Conservation (phyloP, 2,113 vertebrate genomes). For the Sorex araneus region DNA sequence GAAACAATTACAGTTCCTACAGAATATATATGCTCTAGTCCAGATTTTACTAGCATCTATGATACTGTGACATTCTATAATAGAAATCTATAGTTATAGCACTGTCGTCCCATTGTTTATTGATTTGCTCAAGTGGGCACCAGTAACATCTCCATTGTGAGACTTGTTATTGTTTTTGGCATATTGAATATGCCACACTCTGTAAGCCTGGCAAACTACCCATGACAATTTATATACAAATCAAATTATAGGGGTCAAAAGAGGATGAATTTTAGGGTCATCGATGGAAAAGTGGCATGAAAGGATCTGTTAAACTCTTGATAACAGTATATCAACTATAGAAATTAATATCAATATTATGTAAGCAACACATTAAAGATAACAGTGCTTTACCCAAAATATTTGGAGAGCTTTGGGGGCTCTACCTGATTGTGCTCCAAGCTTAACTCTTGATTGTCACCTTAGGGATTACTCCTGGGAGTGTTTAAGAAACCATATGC, state of each 20-base stretch:
- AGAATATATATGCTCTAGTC: background rate
- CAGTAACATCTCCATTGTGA: too few relatives aligned
- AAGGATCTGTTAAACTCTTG: background rate
- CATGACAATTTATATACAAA: too few relatives aligned
- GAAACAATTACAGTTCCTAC: conserved; percentile 1
- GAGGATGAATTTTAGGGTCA: background rate
- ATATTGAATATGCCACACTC: too few relatives aligned
- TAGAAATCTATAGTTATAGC: conserved; percentile 38
- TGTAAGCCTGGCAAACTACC: too few relatives aligned
- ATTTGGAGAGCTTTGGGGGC: background rate
- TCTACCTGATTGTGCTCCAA: too few relatives aligned
- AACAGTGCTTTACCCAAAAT: conserved; percentile 48
- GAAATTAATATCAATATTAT: conserved; percentile 12
- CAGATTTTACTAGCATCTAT: conserved; percentile 43
- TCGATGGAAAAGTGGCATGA: conserved; percentile 27
- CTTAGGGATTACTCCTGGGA: background rate
- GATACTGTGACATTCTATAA: conserved; percentile 33
- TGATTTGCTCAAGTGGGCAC: too few relatives aligned
- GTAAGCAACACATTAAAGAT: background rate
- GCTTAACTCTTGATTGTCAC: too few relatives aligned
- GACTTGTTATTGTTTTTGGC: too few relatives aligned
- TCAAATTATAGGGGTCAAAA: conserved; percentile 14
- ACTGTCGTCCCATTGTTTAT: too few relatives aligned
- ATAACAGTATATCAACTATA: conserved; percentile 32
- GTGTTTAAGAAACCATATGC: background rate